These are phyloP conservation scores for Ia io DNA, from an alignment of 2,113 vertebrate species.

Conservation along the genomic window DNA sequence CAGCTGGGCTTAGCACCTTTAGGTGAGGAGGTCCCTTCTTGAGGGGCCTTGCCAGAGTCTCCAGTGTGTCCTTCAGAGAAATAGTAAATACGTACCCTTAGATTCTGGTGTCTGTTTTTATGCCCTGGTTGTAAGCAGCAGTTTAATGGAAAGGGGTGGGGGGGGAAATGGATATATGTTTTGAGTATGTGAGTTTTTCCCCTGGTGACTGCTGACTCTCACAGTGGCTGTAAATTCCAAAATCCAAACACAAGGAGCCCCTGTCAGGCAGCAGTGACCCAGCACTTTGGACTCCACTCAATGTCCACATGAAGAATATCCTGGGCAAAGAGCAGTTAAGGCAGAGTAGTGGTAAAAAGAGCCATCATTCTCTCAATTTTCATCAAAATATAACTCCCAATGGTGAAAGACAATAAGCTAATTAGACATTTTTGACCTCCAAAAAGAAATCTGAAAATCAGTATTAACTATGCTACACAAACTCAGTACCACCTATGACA, in stretches of 20 bases:
- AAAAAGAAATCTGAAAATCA: neutral
- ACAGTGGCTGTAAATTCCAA: conserved; percentile 9
- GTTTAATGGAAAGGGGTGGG: neutral
- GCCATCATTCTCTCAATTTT: neutral
- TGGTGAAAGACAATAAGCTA: neutral
- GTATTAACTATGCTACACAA: neutral
- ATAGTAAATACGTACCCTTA: neutral
- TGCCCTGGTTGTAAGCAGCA: neutral
- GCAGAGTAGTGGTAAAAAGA: conserved; percentile 27
- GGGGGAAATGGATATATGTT: neutral
- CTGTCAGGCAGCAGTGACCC: neutral
- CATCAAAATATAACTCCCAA: conserved; percentile 14
- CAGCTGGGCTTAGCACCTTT: neutral
- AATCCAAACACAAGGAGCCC: conserved; percentile 37
- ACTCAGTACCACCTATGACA: neutral
- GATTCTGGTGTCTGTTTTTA: neutral
- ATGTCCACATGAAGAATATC: conserved; percentile 18
- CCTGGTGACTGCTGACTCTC: neutral
- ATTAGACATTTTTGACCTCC: neutral
- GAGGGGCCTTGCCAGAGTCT: neutral
- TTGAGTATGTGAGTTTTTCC: neutral
- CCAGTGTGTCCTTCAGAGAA: neutral
- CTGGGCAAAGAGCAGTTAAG: conserved; percentile 25
- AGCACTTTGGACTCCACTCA: neutral
- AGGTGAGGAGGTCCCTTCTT: neutral